Conservation (phyloP, 2,113 vertebrate species). For the Apodemus sylvaticus region DNA sequence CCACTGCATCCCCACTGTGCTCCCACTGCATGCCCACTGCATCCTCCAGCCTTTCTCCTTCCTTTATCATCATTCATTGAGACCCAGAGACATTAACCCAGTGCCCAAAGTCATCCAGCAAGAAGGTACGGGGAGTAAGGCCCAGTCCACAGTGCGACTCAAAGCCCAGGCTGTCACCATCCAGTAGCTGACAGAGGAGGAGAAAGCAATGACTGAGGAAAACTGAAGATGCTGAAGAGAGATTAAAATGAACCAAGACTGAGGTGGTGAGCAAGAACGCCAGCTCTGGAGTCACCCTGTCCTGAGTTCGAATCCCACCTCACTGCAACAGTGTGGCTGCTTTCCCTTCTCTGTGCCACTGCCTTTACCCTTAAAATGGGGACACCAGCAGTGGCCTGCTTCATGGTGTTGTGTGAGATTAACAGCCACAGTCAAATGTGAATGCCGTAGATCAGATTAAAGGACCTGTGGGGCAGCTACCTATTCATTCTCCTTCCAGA, state of each 20-base stretch:
- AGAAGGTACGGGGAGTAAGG: neutral
- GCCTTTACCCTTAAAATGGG: neutral
- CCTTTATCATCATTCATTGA: neutral
- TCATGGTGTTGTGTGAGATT: neutral
- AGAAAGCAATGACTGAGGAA: neutral
- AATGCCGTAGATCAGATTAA: neutral
- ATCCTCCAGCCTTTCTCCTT: neutral
- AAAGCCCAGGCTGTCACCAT: neutral
- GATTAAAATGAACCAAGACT: neutral
- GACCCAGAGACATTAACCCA: neutral
- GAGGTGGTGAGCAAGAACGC: neutral
- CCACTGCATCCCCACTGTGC: too few species aligned
- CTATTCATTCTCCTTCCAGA: accelerated
- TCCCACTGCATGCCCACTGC: neutral
- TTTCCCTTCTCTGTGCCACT: neutral
- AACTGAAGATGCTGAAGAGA: neutral
- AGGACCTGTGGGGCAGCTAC: neutral
- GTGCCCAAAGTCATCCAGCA: neutral
- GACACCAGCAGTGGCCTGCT: neutral
- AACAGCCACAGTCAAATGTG: neutral
- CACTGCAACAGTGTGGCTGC: neutral
- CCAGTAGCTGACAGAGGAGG: neutral
- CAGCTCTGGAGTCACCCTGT: neutral
- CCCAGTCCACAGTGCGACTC: neutral
- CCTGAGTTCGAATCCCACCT: neutral